Base-by-base conservation (phyloP, 2,113 vertebrate genomes). In the Conger conger region DNA sequence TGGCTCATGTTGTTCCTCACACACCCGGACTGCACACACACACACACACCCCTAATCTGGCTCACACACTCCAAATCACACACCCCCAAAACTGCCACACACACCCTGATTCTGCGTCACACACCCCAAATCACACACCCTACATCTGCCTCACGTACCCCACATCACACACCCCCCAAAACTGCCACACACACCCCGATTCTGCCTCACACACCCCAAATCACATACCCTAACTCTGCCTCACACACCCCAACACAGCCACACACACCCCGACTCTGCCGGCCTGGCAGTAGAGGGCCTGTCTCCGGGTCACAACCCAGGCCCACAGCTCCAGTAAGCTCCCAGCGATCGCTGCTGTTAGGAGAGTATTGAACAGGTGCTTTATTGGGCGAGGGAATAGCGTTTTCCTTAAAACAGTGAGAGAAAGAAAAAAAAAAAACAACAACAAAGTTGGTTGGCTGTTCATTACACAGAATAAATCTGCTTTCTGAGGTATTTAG, bases 401-500 rank as follows among this genome's bases (percentile, higher is more conserved):
- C 40, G 36, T 38, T 63, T 11, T 81, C n/a, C n/a, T 81, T 20
- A 77, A 40, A 1, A 23, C n/a, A n/a, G 30, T 84, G 82, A 86
- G 68, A 82, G 57, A 84, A 5, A 37, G 8, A 53, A 36, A 88
- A 84, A 13, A 35, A 9, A 83, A 50, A 88, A 35, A 68, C 86
- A 85, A 63, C 2, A 63, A 63, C 23, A 63, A 63, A 63, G 57
- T 63, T 83, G 3, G 50, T 85, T 27, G 84, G 76, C 38, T 86
- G 1, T 0, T 73, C 37, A 15, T 13, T 9, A 38, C 87, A 83
- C 30, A 33, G 84, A 73, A 87, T 3, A 90, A 90, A 23, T 42
- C 2, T 60, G 17, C 7, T 53, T 82, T 86, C 85, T 81, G 81
- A 82, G 84, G 79, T 84, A 88, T 91, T 90, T 87, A 87, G 82